These are phyloP conservation scores for Leucoptera coffeella DNA, from an alignment of 2,888 invertebrate genomes.

Conservation along the genomic window DNA sequence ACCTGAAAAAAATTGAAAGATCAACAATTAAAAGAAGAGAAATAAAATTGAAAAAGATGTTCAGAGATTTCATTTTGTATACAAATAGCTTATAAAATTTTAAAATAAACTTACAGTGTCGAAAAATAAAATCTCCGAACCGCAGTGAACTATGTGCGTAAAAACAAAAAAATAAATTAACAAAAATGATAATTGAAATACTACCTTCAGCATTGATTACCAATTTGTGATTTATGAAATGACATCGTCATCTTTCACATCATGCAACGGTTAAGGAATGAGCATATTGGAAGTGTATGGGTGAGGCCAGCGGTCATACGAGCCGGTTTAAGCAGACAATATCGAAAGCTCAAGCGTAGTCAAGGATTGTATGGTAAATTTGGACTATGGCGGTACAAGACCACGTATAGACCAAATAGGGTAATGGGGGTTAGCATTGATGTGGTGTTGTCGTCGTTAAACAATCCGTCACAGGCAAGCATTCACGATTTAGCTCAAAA, in stretches of 20 bases:
- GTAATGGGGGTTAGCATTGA: slow-evolving; percentile 40
- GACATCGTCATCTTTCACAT: slow-evolving; percentile 23
- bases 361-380: too few species aligned
- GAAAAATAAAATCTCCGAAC: too few species aligned
- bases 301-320: slow-evolving; percentile 35
- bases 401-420: too few species aligned
- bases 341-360: too few species aligned
- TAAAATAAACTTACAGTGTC: too few species aligned
- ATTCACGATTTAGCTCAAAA: slow-evolving; percentile 55
- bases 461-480: slow-evolving; percentile 54
- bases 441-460: slow-evolving; percentile 51
- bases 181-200: too few species aligned
- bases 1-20: slow-evolving; percentile 10
- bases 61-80: slow-evolving; percentile 20
- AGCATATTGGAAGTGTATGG: slow-evolving; percentile 16
- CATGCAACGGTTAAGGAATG: slow-evolving; percentile 47
- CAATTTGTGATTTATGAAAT: slow-evolving; percentile 33
- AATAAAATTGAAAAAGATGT: slow-evolving; percentile 17
- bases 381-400: too few species aligned
- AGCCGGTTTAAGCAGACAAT: slow-evolving; percentile 34
- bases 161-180: too few species aligned
- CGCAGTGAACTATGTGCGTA: too few species aligned
- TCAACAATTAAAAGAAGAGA: slow-evolving; percentile 9
- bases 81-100: slow-evolving; percentile 34
- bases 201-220: slow-evolving; percentile 46